phyloP scores from a whole-genome alignment of 2,797 vertebrate species.

The Jordanella pulchra region DNA sequence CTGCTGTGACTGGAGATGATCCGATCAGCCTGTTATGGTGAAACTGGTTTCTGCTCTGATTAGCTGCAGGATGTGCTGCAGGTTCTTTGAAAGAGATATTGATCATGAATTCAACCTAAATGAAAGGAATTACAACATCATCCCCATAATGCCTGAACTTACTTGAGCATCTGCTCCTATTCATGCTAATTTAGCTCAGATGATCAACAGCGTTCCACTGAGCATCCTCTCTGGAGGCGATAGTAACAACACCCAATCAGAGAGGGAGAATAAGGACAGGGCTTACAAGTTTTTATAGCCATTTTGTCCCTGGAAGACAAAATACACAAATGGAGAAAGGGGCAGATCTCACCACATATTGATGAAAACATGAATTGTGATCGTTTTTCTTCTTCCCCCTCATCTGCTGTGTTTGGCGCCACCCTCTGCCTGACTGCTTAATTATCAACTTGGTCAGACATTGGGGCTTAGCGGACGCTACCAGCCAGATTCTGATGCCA shows the following conservation, averaged over 20 bases:
- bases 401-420: neutral
- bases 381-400: neutral
- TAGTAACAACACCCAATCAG: no score
- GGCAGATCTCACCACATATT: neutral
- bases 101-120: no score
- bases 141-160: neutral
- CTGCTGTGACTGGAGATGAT: conserved; percentile 16
- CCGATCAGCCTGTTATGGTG: neutral
- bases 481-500: neutral
- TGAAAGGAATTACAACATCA: no score
- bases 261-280: no score
- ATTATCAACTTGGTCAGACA: neutral
- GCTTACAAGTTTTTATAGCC: neutral
- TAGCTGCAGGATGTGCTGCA: neutral
- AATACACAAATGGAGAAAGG: neutral
- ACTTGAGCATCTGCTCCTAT: neutral
- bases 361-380: neutral
- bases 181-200: neutral
- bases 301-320: neutral
- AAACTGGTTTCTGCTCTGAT: neutral
- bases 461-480: neutral
- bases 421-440: neutral
- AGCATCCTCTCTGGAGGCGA: neutral
- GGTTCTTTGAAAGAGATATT: no score
- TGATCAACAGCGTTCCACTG: no score